Evolutionary conservation across 2,113 vertebrate genomes (phyloP), one percentile per base, ranked within the genome.

Genomic region (Urocynchramus pylzowi): DNA sequence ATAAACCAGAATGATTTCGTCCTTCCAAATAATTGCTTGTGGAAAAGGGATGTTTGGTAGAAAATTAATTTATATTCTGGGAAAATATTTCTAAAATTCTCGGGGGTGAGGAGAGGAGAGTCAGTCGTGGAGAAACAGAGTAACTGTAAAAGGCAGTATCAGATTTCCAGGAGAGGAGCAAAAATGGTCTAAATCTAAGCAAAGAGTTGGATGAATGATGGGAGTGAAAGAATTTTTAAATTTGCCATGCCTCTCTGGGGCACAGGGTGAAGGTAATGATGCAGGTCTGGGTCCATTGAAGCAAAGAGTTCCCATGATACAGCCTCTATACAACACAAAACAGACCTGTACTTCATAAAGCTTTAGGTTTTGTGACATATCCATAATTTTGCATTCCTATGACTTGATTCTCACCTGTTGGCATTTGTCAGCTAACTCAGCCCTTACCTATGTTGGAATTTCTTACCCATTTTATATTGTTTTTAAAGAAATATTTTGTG

Each of bases 221-320:
- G 39, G 45, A 67, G 30, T 19, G 21, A 64, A 49, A 45, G 18
- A 24, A 45, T 39, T 44, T 23, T 67, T 21, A 26, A 19, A 44
- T 93, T 92, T 88, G 80, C 80, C 7, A 54, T 96, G 90, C 68
- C 86, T 89, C 1, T 0, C 47, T 27, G 76, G 68, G 27, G 85
- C 90, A 67, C 94, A 56, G 89, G 94, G 80, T 93, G 95, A 91
- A 92, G 86, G 39, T 31, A 87, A 90, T 11, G 35, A 50, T 70
- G 74, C 83, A 77, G 49, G 42, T 45, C 45, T 69, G 63, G 13
- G 50, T 42, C 31, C 21, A 1, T 39, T 22, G 1, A 35, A 89
- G 53, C 0, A 1, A 16, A 60, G 30, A 5, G 12, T 79, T 92
- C 33, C 39, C 19, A 2, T 18, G 35, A 12, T 27, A n/a, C 42